These are phyloP conservation scores for Drosophila pseudoananassae DNA, from an alignment of 1,140 invertebrate genomes.

Conservation along the genomic window DNA sequence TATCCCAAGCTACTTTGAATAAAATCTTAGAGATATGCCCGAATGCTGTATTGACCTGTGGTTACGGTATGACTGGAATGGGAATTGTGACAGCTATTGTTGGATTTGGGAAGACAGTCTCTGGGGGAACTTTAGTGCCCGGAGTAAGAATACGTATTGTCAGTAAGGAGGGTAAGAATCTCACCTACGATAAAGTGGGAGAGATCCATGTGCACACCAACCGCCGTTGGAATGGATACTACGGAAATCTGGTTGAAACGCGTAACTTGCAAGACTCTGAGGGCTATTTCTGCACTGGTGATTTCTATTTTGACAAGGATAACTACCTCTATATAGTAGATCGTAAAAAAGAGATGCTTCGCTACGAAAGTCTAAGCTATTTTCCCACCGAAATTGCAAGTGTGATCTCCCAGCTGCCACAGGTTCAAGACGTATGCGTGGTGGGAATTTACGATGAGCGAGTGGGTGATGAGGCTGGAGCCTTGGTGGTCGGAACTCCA, in stretches of 20 bases:
- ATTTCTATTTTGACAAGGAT: constrained; percentile 88
- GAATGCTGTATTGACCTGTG: constrained; percentile 37
- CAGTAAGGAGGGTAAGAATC: constrained; percentile 60
- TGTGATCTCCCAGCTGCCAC: constrained; percentile 35
- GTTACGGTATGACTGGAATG: constrained; percentile 55
- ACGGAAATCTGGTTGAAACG: constrained; percentile 86
- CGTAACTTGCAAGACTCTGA: constrained; percentile 86
- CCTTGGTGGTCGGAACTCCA: constrained; percentile 46
- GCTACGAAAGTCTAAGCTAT: constrained; percentile 85
- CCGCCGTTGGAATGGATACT: constrained; percentile 82
- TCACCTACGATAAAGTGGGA: constrained; percentile 70
- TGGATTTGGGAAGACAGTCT: constrained; percentile 25
- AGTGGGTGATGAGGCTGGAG: constrained; percentile 53
- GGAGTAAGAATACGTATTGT: constrained; percentile 54
- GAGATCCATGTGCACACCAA: constrained; percentile 79
- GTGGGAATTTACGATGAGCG: constrained; percentile 58
- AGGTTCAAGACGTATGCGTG: constrained; percentile 64
- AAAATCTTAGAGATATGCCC: constrained; percentile 46
- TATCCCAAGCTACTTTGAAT: constrained; percentile 24
- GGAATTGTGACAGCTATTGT: constrained; percentile 39
- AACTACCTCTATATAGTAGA: constrained; percentile 89
- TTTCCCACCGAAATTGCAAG: constrained; percentile 67
- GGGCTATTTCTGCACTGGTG: constrained; percentile 91
- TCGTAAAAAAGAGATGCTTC: constrained; percentile 90
- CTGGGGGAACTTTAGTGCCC: constrained; percentile 44